Evolutionary conservation across 2,888 invertebrate genomes (phyloP), one percentile per base, ranked within the genome.

Genomic region (Drosophila peninsularis): DNA sequence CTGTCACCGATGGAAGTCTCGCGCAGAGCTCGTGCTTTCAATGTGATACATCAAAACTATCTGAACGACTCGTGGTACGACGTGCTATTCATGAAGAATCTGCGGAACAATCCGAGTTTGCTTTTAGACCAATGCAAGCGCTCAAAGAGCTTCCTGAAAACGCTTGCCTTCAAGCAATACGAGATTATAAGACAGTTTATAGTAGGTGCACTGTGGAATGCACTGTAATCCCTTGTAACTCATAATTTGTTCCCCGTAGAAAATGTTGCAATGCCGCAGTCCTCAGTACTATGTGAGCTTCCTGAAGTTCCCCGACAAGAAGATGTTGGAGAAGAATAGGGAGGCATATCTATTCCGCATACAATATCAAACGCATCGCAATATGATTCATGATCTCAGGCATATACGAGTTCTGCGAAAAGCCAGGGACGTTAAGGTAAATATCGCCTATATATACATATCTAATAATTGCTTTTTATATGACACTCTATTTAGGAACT

Each of bases 201-300:
- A 81, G 91, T 92, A 39, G 54, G 71, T 56, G 0, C 17, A 6
- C 3, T 11, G 47, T 21, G 5, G 7, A 9, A 3, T 11, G 7
- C 2, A 2, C 7, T 14, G 1, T 30, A 24, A 17, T 2, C 13
- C 13, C 0, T 13, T 32, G 3, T n/a, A 21, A 36, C 14, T 24
- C 19, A 3, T 7, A 11, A 11, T 24, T 55, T 1, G 6, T 14
- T 6, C 7, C 1, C 14, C 32, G 3, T 7, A 92, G 91, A 91
- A 90, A 91, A 92, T 92, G 90, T 50, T 92, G 5, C 90, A 92
- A 73, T 81, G 90, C 0, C 89, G 92, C 2, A 83, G 85, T 78
- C 92, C 92, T 0, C 60, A 91, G 0, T 92, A 92, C 57, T 89
- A 85, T 27, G 77, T 90, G 21, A 81, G 83, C 21, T 75, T 71